Evolutionary conservation across 2,888 invertebrate species (phyloP).

Genomic region (Acronicta aceris): DNA sequence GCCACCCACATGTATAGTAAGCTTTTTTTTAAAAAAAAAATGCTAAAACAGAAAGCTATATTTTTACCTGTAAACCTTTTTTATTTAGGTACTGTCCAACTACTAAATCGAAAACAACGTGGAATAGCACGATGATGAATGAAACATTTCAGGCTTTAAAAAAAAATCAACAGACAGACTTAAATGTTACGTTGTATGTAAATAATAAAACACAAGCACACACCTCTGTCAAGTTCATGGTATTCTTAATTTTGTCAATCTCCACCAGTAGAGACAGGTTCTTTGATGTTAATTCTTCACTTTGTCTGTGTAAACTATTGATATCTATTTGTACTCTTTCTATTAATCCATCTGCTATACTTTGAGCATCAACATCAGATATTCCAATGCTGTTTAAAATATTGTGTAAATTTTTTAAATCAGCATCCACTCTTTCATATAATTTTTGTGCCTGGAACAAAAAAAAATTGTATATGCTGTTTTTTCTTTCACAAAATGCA

Average conservation of each 20-base stretch:
- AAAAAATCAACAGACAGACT: too few relatives aligned
- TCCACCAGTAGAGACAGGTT: slow-evolving; percentile 79
- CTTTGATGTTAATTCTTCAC: slow-evolving; percentile 80
- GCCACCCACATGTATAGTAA: too few relatives aligned
- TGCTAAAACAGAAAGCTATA: too few relatives aligned
- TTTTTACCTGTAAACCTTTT: too few relatives aligned
- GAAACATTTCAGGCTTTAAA: too few relatives aligned
- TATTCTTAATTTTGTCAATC: slow-evolving; percentile 76
- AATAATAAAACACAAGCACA: slow-evolving; percentile 20
- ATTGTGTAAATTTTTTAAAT: slow-evolving; percentile 81
- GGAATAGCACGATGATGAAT: too few relatives aligned
- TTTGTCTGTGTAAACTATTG: slow-evolving; percentile 71
- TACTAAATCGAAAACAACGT: too few relatives aligned
- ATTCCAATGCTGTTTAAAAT: slow-evolving; percentile 78
- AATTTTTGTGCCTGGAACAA: slow-evolving; percentile 77
- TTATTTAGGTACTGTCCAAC: too few relatives aligned
- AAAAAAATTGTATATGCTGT: not conserved
- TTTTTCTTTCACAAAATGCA: too few relatives aligned
- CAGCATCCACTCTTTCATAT: slow-evolving; percentile 82
- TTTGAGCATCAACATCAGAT: slow-evolving; percentile 68
- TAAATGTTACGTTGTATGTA: too few relatives aligned
- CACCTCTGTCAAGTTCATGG: slow-evolving; percentile 70
- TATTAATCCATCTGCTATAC: slow-evolving; percentile 65
- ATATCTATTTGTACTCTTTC: slow-evolving; percentile 79
- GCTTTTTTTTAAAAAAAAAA: too few relatives aligned